Evolutionary conservation across 2,888 invertebrate genomes (phyloP).

Genomic region (Liodrosophila aerea): DNA sequence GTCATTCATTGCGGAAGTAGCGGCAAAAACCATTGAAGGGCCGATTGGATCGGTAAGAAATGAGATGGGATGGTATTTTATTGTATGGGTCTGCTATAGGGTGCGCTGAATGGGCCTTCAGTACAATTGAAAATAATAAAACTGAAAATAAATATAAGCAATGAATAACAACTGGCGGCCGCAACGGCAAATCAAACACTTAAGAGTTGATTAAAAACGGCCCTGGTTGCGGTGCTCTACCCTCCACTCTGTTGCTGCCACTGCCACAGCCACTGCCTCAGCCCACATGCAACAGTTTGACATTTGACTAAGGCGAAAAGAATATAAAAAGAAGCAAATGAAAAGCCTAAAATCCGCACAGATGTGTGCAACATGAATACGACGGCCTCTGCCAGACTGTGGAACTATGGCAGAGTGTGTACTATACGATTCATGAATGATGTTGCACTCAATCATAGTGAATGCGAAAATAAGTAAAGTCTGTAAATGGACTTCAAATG

Average conservation of each 20-base stretch:
- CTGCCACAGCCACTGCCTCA: constrained; percentile 8
- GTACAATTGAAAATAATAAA: constrained; percentile 76
- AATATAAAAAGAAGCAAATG: constrained; percentile 3
- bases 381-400: neutral
- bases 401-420: neutral
- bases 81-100: constrained; percentile 27
- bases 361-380: constrained; percentile 57
- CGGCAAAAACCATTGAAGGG: constrained; percentile 59
- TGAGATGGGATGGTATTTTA: neutral
- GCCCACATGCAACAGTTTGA: constrained; percentile 74
- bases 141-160: constrained; percentile 52
- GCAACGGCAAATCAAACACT: constrained; percentile 74
- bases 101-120: constrained; percentile 73
- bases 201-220: constrained; percentile 69
- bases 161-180: constrained; percentile 37
- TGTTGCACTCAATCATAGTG: constrained; percentile 45
- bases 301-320: constrained; percentile 55
- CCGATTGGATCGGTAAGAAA: constrained; percentile 4
- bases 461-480: constrained; percentile 29
- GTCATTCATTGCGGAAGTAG: constrained; percentile 75
- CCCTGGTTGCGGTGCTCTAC: constrained; percentile 15
- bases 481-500: constrained; percentile 34
- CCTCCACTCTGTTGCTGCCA: neutral
- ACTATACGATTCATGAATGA: constrained; percentile 25
- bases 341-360: constrained; percentile 55